Base-by-base conservation (phyloP, 2,113 vertebrate genomes). In the Lophura nycthemera region DNA sequence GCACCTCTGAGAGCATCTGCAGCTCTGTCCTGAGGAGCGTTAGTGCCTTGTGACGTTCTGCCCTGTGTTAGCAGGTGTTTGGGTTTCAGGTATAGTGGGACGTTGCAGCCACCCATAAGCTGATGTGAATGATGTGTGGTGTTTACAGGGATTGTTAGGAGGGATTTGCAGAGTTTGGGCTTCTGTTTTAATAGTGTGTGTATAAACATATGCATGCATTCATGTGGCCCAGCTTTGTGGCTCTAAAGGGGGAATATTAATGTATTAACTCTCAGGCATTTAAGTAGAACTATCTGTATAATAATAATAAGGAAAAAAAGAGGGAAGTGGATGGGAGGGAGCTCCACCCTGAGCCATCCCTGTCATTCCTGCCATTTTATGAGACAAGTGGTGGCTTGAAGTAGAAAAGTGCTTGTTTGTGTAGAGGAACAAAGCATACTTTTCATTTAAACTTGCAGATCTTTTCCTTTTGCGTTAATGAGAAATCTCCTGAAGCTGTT, bases 321-420 rank as follows among this genome's bases (percentile, higher is more conserved):
- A 47, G 65, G 34, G 30, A 52, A 64, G 40, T 0, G 3, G 6
- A 11, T 47, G 25, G 91, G 66, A 56, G 32, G 60, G 70, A n/a
- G 40, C 48, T 59, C 61, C 69, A 20, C 59, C 54, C 18, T 71
- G 60, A 67, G 27, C 63, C 18, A 6, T 69, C 48, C 1, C 10
- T 73, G 47, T 43, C 43, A 9, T 34, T 83, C 54, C 50, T 82
- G 82, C 10, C 3, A 5, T 66, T 95, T 57, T 66, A 67, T 2
- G 5, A 79, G 47, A 32, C 30, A 54, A 87, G 36, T 9, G 8
- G 9, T 57, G 45, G 12, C 27, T 88, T 77, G 60, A 47, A 64
- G 60, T 21, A 73, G 84, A 64, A 85, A 91, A 24, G 29, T 50
- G 71, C 45, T 86, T 92, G 34, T 67, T 90, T 48, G 61, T 72